Evolutionary conservation across 1,140 invertebrate species (phyloP).

Genomic region (Ips nitidus): DNA sequence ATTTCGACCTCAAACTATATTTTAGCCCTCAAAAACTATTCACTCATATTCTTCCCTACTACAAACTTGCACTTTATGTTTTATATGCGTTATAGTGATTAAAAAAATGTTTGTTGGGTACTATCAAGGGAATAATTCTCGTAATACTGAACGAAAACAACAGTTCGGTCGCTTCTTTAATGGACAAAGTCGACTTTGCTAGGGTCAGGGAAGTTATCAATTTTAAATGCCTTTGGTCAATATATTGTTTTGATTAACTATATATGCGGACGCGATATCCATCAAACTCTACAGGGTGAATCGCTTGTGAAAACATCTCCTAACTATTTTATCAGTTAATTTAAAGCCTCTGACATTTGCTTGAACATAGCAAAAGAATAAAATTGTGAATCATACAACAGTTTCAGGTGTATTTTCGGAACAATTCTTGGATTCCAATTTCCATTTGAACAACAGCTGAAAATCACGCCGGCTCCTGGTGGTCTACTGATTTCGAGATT

Average conservation of each 20-base stretch:
- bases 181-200: conserved; percentile 36
- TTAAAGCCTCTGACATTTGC: too few species aligned
- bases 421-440: neutral
- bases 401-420: too few species aligned
- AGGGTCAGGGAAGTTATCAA: conserved; percentile 33
- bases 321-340: neutral
- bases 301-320: neutral
- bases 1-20: conserved; percentile 6
- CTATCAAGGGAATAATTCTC: conserved; percentile 16
- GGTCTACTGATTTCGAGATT: conserved; percentile 21
- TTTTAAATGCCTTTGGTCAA: conserved; percentile 30
- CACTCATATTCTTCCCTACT: neutral
- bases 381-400: too few species aligned
- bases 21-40: neutral
- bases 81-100: too few species aligned
- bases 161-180: conserved; percentile 27
- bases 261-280: neutral
- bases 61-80: too few species aligned
- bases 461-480: conserved; percentile 24
- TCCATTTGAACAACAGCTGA: conserved; percentile 18
- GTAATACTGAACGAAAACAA: conserved; percentile 27
- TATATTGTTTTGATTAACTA: conserved; percentile 29
- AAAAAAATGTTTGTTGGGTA: neutral
- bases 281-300: conserved; percentile 11
- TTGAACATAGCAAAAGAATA: too few species aligned